phyloP scores from a whole-genome alignment of 2,888 invertebrate species.

The Caenorhabditis uteleia region DNA sequence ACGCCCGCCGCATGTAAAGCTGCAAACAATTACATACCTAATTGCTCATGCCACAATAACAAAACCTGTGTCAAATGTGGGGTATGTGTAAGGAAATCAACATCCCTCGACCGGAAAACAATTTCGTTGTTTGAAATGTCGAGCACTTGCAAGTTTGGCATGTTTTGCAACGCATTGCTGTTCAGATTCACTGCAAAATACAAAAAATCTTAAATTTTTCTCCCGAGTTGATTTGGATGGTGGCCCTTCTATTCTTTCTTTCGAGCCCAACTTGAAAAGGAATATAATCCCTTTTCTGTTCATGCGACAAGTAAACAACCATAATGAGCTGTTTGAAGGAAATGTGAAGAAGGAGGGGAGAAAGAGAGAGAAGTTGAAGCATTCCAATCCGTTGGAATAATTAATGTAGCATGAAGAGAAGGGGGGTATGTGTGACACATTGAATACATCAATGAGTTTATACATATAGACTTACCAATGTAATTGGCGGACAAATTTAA shows the following conservation, averaged over 20 bases:
- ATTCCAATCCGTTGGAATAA: conserved; percentile 10
- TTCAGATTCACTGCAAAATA: conserved; percentile 58
- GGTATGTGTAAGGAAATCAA: conserved; percentile 64
- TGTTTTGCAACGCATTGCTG: conserved; percentile 56
- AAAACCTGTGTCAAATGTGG: conserved; percentile 60
- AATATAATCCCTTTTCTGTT: not conserved
- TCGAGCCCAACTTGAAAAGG: not conserved
- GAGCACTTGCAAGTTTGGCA: conserved; percentile 61
- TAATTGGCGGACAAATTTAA: conserved; percentile 69
- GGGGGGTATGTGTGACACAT: no score
- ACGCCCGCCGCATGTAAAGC: conserved; percentile 66
- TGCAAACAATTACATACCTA: conserved; percentile 36
- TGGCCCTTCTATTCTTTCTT: no score
- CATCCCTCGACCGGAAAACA: conserved; percentile 59
- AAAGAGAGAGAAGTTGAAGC: not conserved
- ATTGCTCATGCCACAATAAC: conserved; percentile 2
- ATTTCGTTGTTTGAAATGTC: conserved; percentile 66
- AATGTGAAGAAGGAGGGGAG: not conserved
- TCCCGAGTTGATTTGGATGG: no score
- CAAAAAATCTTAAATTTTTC: not conserved
- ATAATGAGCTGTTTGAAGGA: conserved; percentile 28
- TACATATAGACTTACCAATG: conserved; percentile 48
- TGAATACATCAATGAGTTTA: no score
- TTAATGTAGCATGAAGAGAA: no score
- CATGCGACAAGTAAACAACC: conserved; percentile 18